Base-by-base conservation (phyloP, 2,888 invertebrate species). In the Papilio gigon region DNA sequence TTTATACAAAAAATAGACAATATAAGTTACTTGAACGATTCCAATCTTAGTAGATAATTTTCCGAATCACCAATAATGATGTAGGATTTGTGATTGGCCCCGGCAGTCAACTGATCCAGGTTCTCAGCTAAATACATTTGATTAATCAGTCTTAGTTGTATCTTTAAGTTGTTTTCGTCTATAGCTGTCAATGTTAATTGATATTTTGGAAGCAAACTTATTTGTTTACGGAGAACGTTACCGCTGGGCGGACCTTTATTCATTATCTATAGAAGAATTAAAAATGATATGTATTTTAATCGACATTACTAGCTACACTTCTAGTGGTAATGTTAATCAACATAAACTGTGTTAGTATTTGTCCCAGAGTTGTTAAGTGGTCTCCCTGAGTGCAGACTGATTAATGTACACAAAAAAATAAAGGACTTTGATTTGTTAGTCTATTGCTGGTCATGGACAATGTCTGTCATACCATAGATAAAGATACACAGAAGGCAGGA, bases 201-300 rank as follows among this genome's bases (percentile, higher is more conserved):
- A 82, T 95, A 96, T 75, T 93, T 92, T 0, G 96, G 96, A 4
- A 96, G 86, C 22, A 93, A 84, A 56, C 86, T 84, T 14, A 95
- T 93, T 83, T 94, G 93, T 71, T 95, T 94, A 50, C 93, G 90
- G 3, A 96, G 80, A 53, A 93, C 84, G 79, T 95, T 95, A 4
- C 96, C 96, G 73, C 95, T 94, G 56, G 96, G 96, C 14, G 96
- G 94, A 50, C 94, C 93, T 80, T 95, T 93, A 81, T 95, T 95
- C 77, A 95, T 93, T 79, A 96, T 95, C 95, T 96, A 72, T 30
- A 77, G 75, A 50, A 59, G 12, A 62, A 59, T 20, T 12, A 14
- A 1, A 61, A 53, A 61, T n/a, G n/a, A n/a, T n/a, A n/a, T n/a
- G n/a, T n/a, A n/a, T n/a, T n/a, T n/a, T n/a, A n/a, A n/a, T n/a